A percentile compares a stretch with the other conserved stretches of the same genome.
phyloP scores from a whole-genome alignment of 2,888 invertebrate species.

The Galerucella nymphaeae region DNA sequence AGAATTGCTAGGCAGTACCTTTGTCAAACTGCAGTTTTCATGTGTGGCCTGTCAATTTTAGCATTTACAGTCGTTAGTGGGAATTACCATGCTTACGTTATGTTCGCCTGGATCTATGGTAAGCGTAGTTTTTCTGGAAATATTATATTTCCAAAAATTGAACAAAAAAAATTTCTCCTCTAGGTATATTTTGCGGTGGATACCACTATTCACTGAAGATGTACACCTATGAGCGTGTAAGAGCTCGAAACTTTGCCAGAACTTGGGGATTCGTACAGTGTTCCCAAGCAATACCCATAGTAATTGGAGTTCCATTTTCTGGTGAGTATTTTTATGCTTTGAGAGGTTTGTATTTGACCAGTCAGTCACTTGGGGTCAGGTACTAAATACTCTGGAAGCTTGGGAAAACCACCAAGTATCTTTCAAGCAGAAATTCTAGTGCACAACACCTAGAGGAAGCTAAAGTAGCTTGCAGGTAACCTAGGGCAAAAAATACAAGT shows the following conservation, averaged over 20 bases:
- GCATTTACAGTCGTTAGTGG: constrained; percentile 82
- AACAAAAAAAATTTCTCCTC: constrained; percentile 13
- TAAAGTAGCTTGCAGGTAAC: too few relatives aligned
- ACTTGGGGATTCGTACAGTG: constrained; percentile 92
- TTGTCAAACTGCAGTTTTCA: constrained; percentile 83
- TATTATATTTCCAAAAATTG: too few relatives aligned
- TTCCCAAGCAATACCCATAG: constrained; percentile 86
- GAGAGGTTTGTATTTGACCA: not conserved
- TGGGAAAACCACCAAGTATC: too few relatives aligned
- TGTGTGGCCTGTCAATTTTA: constrained; percentile 81
- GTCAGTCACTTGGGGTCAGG: too few relatives aligned
- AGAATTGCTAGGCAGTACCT: constrained; percentile 87
- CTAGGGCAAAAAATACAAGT: too few relatives aligned
- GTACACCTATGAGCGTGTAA: constrained; percentile 88
- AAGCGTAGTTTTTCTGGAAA: constrained; percentile 49
- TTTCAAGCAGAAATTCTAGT: too few relatives aligned
- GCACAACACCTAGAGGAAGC: too few relatives aligned
- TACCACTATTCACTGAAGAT: constrained; percentile 90
- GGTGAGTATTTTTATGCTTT: constrained; percentile 66
- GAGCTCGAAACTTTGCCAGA: constrained; percentile 86
- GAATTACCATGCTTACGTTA: constrained; percentile 80
- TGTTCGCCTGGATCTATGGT: constrained; percentile 86
- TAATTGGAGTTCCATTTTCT: constrained; percentile 85
- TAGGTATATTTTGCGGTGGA: constrained; percentile 87
- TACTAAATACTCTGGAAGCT: too few relatives aligned